Evolutionary conservation across 2,797 vertebrate species (phyloP).

Genomic region (Rhabdophis nuchalis): DNA sequence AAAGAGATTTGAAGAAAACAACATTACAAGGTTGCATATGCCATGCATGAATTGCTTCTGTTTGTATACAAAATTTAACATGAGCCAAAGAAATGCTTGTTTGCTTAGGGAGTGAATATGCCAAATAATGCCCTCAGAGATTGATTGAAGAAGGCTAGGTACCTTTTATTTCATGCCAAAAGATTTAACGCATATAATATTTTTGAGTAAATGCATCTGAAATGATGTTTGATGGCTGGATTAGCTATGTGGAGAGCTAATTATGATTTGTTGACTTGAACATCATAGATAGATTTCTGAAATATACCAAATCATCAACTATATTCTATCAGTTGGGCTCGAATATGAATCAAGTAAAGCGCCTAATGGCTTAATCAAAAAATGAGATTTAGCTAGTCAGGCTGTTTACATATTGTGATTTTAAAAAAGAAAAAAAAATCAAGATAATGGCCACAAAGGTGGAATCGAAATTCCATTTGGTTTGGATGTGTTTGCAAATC

Average conservation of each 20-base stretch:
- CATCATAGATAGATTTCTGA: not conserved
- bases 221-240: not conserved
- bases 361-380: not conserved
- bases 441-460: not conserved
- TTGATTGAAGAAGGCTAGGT: slow-evolving; percentile 30
- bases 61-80: slow-evolving; percentile 52
- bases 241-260: not conserved
- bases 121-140: slow-evolving; percentile 61
- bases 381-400: not conserved
- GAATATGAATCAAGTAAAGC: not conserved
- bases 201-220: not conserved
- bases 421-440: not conserved
- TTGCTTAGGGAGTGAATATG: slow-evolving; percentile 53
- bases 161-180: slow-evolving; percentile 41
- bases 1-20: slow-evolving; percentile 66
- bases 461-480: not conserved
- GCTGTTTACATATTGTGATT: not conserved
- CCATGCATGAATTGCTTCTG: slow-evolving; percentile 41
- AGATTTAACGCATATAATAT: not conserved
- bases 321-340: not conserved
- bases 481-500: not conserved
- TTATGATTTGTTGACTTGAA: not conserved
- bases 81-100: slow-evolving; percentile 49
- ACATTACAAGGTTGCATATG: slow-evolving; percentile 29
- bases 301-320: not conserved